A percentile compares a stretch with the other conserved stretches of the same genome.
phyloP scores from a whole-genome alignment of 2,888 invertebrate species.

The Punctoribates punctum region DNA sequence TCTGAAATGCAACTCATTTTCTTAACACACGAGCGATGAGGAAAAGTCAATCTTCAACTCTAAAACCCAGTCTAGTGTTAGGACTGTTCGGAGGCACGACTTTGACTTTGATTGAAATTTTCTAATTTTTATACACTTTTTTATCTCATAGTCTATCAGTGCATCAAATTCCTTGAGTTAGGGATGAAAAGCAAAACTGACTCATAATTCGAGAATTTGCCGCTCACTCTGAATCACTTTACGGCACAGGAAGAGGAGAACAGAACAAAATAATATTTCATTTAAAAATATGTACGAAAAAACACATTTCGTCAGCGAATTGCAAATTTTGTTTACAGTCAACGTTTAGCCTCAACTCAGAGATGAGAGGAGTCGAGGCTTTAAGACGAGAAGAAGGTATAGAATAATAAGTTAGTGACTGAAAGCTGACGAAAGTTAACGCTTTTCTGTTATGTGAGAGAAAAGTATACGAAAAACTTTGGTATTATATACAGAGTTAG shows the following conservation, averaged over 20 bases:
- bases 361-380: too few relatives aligned
- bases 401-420: too few relatives aligned
- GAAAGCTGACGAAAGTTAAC: too few relatives aligned
- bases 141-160: neutral
- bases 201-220: too few relatives aligned
- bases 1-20: conserved; percentile 23
- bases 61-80: too few relatives aligned
- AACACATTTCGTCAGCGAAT: conserved; percentile 17
- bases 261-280: neutral
- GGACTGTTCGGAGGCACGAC: neutral
- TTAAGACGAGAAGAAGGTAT: neutral
- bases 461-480: neutral
- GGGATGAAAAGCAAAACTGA: neutral
- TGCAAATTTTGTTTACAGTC: neutral
- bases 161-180: neutral
- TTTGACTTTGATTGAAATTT: neutral
- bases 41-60: conserved; percentile 1
- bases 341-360: neutral
- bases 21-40: conserved; percentile 5
- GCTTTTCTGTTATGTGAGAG: too few relatives aligned
- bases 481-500: neutral
- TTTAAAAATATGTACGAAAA: neutral
- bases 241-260: neutral
- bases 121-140: neutral
- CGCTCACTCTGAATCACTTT: neutral